phyloP scores from a whole-genome alignment of 2,113 vertebrate species.

The Microtus pennsylvanicus region DNA sequence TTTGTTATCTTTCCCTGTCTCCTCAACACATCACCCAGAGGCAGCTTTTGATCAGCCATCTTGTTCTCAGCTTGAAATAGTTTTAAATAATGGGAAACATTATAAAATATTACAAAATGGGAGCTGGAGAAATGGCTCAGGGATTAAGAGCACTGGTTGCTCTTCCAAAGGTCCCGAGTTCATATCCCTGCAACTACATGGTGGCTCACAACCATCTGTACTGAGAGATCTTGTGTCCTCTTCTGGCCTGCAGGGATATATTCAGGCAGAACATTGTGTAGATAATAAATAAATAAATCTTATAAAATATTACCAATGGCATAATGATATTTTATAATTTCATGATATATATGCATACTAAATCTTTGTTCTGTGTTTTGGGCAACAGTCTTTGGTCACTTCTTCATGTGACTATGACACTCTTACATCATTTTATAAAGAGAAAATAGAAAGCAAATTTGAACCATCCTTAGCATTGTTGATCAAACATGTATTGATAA shows the following conservation, averaged over 20 bases:
- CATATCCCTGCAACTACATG: no score
- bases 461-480: constrained; percentile 12
- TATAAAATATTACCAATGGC: constrained; percentile 8
- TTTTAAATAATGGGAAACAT: neutral
- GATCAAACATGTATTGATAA: constrained; percentile 5
- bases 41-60: neutral
- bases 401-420: neutral
- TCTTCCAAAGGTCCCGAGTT: no score
- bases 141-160: no score
- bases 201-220: no score
- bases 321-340: constrained; percentile 24
- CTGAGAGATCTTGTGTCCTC: no score
- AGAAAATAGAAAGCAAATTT: constrained; percentile 33
- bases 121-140: no score
- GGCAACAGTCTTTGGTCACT: neutral
- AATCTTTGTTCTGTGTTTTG: neutral
- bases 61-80: neutral
- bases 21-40: neutral
- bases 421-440: constrained; percentile 33
- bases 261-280: no score
- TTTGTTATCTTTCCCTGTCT: neutral
- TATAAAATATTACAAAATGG: neutral
- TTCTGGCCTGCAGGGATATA: no score
- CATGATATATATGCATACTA: neutral
- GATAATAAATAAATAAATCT: neutral